Evolutionary conservation across 2,888 invertebrate genomes (phyloP).

Genomic region (Orchesellides sinensis): DNA sequence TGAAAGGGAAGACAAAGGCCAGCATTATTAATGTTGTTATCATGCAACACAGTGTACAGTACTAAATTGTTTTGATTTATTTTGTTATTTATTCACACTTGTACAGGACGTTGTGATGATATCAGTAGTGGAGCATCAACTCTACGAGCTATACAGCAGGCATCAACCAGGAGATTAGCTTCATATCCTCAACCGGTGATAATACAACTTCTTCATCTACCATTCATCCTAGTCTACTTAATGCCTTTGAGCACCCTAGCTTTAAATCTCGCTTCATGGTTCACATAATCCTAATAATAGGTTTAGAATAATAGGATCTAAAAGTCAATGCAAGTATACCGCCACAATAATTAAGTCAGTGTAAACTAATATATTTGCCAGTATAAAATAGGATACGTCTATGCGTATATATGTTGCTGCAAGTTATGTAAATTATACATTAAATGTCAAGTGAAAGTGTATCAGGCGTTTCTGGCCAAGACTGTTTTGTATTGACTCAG

Average conservation of each 20-base stretch:
- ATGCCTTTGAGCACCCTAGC: conserved; percentile 57
- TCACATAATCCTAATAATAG: conserved; percentile 41
- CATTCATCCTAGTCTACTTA: conserved; percentile 54
- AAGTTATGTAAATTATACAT: neutral
- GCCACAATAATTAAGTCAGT: neutral
- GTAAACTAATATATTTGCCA: neutral
- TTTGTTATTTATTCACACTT: conserved; percentile 1
- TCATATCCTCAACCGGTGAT: conserved; percentile 64
- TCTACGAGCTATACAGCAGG: conserved; percentile 28
- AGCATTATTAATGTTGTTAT: too few species aligned
- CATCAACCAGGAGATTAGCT: conserved; percentile 49
- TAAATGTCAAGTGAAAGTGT: neutral
- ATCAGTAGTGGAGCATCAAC: conserved; percentile 61
- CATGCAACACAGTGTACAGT: too few species aligned
- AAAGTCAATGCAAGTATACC: neutral
- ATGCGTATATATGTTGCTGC: neutral
- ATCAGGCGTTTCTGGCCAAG: neutral
- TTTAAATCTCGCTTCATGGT: conserved; percentile 30
- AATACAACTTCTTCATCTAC: conserved; percentile 39
- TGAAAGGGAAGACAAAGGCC: too few species aligned
- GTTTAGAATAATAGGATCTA: neutral
- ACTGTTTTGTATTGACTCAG: neutral
- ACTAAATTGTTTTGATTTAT: conserved; percentile 8
- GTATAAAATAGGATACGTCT: neutral
- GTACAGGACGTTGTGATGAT: conserved; percentile 68